phyloP scores from a whole-genome alignment of 2,888 invertebrate species.

The Villa cingulata region DNA sequence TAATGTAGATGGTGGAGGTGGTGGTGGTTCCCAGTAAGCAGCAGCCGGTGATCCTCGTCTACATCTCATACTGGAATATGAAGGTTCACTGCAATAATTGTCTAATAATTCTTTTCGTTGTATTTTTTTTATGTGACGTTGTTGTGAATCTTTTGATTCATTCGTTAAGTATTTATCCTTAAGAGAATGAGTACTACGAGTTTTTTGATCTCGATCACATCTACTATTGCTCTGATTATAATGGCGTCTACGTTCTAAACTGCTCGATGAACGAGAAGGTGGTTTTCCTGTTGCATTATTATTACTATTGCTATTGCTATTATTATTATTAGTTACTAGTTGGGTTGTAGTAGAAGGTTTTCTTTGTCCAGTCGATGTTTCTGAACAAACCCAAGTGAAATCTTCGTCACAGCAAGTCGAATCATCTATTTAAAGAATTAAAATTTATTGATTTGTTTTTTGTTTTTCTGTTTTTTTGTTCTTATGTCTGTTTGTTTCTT shows the following conservation, averaged over 20 bases:
- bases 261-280: conserved; percentile 30
- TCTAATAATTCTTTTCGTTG: conserved; percentile 2
- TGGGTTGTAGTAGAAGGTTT: conserved; percentile 8
- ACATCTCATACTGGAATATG: conserved; percentile 5
- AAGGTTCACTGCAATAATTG: conserved; percentile 3
- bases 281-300: conserved; percentile 14
- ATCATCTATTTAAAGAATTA: conserved; percentile 34
- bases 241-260: conserved; percentile 42
- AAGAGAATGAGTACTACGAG: conserved; percentile 45
- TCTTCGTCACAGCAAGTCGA: conserved; percentile 52
- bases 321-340: conserved; percentile 1
- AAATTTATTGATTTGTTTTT: neutral
- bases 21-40: conserved; percentile 15
- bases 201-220: conserved; percentile 50
- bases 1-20: conserved; percentile 16
- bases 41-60: conserved; percentile 13
- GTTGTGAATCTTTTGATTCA: conserved; percentile 8
- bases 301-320: neutral
- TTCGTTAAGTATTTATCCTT: conserved; percentile 38
- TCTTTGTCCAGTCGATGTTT: conserved; percentile 4
- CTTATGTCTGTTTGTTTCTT: too few species aligned
- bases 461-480: neutral
- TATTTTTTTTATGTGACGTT: neutral
- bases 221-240: conserved; percentile 38
- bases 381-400: conserved; percentile 47